Evolutionary conservation across 2,113 vertebrate species (phyloP).

Genomic region (Crotalus tigris): DNA sequence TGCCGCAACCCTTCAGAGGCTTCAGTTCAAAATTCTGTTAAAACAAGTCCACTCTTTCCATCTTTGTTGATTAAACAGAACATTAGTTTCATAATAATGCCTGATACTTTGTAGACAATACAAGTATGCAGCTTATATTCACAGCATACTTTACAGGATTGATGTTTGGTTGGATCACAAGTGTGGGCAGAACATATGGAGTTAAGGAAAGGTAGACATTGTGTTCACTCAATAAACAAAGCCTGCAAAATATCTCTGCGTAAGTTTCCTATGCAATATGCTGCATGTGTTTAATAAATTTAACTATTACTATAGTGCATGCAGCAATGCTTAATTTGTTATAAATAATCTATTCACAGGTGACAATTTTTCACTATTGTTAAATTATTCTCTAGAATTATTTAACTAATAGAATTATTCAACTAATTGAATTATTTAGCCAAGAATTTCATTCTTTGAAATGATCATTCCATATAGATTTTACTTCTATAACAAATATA

Average conservation of each 20-base stretch:
- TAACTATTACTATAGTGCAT: not conserved
- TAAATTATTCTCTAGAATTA: constrained; percentile 4
- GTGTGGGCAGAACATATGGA: not conserved
- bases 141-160: not conserved
- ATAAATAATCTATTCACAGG: not conserved
- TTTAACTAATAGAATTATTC: not conserved
- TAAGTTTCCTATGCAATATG: not conserved
- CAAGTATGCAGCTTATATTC: not conserved
- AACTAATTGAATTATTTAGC: not conserved
- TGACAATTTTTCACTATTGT: not conserved
- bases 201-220: not conserved
- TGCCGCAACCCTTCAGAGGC: not conserved
- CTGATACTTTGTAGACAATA: not conserved
- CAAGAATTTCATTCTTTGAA: not conserved
- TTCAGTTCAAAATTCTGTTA: not conserved
- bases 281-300: not conserved
- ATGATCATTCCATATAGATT: not conserved
- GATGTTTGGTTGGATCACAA: not conserved
- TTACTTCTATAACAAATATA: not conserved
- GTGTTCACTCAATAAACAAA: not conserved
- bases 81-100: not conserved
- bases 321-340: constrained; percentile 10
- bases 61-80: not conserved
- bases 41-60: not conserved
- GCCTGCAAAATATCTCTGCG: not conserved